Percentiles rank a stretch among this genome's conserved stretches.
Evolutionary conservation across 2,888 invertebrate species (phyloP).

Genomic region (Philaethria dido): DNA sequence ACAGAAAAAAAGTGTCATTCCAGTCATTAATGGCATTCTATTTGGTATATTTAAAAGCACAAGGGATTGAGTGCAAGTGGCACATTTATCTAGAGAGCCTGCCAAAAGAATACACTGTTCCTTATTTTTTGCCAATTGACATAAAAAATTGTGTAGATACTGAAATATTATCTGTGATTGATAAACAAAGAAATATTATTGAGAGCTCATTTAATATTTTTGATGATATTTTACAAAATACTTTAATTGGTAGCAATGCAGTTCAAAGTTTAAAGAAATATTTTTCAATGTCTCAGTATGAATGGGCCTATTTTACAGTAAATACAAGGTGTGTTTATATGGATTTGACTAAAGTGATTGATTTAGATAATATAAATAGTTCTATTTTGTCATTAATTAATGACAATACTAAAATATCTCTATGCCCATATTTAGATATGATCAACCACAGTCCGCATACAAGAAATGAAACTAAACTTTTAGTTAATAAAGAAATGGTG

Average conservation of each 20-base stretch:
- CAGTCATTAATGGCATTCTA: conserved; percentile 90
- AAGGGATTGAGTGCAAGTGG: conserved; percentile 82
- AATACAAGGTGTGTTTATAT: conserved; percentile 94
- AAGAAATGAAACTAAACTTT: conserved; percentile 79
- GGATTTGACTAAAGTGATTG: conserved; percentile 75
- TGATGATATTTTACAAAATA: conserved; percentile 70
- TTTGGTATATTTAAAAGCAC: conserved; percentile 87
- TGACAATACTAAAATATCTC: conserved; percentile 87
- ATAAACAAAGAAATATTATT: conserved; percentile 79
- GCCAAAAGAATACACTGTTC: conserved; percentile 86
- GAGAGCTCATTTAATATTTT: conserved; percentile 71
- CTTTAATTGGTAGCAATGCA: conserved; percentile 61
- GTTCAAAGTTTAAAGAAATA: conserved; percentile 66
- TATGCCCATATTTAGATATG: conserved; percentile 95
- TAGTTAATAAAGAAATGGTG: conserved; percentile 62
- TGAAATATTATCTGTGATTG: conserved; percentile 79
- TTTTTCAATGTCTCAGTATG: conserved; percentile 84
- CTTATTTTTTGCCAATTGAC: conserved; percentile 85
- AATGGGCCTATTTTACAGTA: conserved; percentile 93
- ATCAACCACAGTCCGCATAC: conserved; percentile 91
- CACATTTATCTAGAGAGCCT: conserved; percentile 87
- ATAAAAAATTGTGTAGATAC: conserved; percentile 83
- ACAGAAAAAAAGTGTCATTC: conserved; percentile 78
- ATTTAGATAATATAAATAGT: conserved; percentile 71
- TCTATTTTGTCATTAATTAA: conserved; percentile 70